Base-by-base conservation (phyloP, 2,797 vertebrate genomes). In the Tangara arthus region DNA sequence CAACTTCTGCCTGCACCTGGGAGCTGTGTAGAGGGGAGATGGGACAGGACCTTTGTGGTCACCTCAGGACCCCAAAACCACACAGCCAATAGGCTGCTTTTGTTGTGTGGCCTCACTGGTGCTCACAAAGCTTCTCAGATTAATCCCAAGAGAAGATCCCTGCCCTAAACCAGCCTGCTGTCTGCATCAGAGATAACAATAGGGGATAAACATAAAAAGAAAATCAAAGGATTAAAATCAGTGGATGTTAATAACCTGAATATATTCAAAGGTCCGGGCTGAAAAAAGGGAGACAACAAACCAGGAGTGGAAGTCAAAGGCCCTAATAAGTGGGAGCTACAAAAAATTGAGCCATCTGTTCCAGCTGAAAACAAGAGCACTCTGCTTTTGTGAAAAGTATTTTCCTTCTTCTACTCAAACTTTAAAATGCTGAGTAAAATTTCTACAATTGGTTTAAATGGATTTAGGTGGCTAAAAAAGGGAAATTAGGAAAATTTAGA, bases 31-130 rank as follows among this genome's bases (percentile, higher is more conserved):
- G 27, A 57, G 35, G 8, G n/a, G 22, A 64, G 12, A 26, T 15
- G 55, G 12, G 13, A 30, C 60, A 75, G 46, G 35, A 60, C 46
- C 44, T 52, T 34, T 39, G 56, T 83, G 57, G 39, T 76, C 19
- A 17, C 56, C 35, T 75, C 0, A 0, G 49, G 47, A 56, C 27
- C 26, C 55, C 15, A 6, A 34, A 83, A 35, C 28, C 11, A 23
- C 4, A 14, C 0, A 0, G 19, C 69, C 32, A 59, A 1, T 2
- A 12, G 52, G 32, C 30, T 3, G 6, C 28, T 72, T 76, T 34
- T 76, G 23, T 37, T 75, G 35, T 18, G 35, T 59, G 63, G 59
- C 61, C 53, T 65, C 35, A 23, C 22, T 0, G 0, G 9, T 2
- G 1, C 50, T 81, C 41, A 1, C 12, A 68, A 82, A 20, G 23